A percentile compares a stretch with the other conserved stretches of the same genome.
phyloP scores from a whole-genome alignment of 2,113 vertebrate genomes.

The Eidolon helvum region DNA sequence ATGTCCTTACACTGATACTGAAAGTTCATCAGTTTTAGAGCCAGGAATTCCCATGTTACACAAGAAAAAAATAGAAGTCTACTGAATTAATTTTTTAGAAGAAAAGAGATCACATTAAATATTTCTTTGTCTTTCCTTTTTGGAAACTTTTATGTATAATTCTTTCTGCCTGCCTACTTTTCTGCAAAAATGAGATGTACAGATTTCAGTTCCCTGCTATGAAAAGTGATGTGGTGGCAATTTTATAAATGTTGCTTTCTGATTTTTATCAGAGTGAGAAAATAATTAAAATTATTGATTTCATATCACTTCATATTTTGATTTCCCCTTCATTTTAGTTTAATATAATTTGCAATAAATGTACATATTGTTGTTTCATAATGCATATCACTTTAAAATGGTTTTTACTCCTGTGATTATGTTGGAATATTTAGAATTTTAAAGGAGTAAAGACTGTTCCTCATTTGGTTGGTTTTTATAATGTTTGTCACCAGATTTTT shows the following conservation, averaged over 20 bases:
- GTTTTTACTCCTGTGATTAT: conserved; percentile 85
- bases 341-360: conserved; percentile 91
- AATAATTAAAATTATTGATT: conserved; percentile 86
- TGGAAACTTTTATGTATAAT: conserved; percentile 89
- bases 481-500: conserved; percentile 90
- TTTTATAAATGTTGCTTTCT: conserved; percentile 90
- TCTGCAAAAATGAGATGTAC: conserved; percentile 90
- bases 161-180: conserved; percentile 89
- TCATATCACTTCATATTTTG: conserved; percentile 84
- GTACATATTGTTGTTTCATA: conserved; percentile 90
- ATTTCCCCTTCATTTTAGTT: conserved; percentile 85
- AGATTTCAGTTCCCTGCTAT: conserved; percentile 88
- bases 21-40: conserved; percentile 79
- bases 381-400: conserved; percentile 86
- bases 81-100: conserved; percentile 83
- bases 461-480: conserved; percentile 89
- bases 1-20: conserved; percentile 83
- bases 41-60: conserved; percentile 80
- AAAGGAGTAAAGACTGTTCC: conserved; percentile 85
- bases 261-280: conserved; percentile 89
- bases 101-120: conserved; percentile 64
- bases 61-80: conserved; percentile 79
- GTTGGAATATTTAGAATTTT: conserved; percentile 87
- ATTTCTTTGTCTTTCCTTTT: conserved; percentile 85
- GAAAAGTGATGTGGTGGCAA: conserved; percentile 89